Evolutionary conservation across 2,888 invertebrate species (phyloP).

Genomic region (Lagria hirta): DNA sequence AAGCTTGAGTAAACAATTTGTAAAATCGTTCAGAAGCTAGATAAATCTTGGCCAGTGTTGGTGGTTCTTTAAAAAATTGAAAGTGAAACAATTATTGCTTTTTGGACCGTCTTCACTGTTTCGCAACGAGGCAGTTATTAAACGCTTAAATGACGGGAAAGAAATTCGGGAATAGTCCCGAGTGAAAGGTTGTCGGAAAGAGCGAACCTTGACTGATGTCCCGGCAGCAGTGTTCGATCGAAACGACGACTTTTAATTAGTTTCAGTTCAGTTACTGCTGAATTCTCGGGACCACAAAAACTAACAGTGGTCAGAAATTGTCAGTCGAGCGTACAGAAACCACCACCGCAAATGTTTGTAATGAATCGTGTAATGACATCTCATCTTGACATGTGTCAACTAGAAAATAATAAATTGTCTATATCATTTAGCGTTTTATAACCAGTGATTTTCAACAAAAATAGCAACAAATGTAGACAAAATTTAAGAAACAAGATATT

Average conservation of each 20-base stretch:
- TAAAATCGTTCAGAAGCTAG: too few species aligned
- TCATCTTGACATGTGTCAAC: conserved; percentile 13
- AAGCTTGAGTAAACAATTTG: too few species aligned
- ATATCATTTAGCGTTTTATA: too few species aligned
- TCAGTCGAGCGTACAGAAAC: conserved; percentile 48
- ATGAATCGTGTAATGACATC: conserved; percentile 50
- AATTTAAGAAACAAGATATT: too few species aligned
- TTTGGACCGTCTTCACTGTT: too few species aligned
- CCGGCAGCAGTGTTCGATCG: conserved; percentile 49
- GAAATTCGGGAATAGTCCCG: conserved; percentile 16
- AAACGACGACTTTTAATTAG: conserved; percentile 54
- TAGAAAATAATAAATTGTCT: conserved; percentile 4
- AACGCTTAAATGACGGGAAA: conserved; percentile 19
- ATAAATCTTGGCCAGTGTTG: too few species aligned
- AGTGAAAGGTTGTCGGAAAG: conserved; percentile 26
- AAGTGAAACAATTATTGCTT: not conserved
- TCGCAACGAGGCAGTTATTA: conserved; percentile 21
- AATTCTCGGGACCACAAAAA: conserved; percentile 46
- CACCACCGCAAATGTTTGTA: conserved; percentile 46
- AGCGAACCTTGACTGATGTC: conserved; percentile 46
- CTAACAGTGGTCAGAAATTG: conserved; percentile 46
- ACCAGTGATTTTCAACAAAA: too few species aligned
- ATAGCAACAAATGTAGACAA: too few species aligned
- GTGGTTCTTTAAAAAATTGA: too few species aligned
- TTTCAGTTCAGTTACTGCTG: conserved; percentile 53